These are phyloP conservation scores for Chauna torquata DNA, from an alignment of 2,113 vertebrate species.

Conservation along the genomic window DNA sequence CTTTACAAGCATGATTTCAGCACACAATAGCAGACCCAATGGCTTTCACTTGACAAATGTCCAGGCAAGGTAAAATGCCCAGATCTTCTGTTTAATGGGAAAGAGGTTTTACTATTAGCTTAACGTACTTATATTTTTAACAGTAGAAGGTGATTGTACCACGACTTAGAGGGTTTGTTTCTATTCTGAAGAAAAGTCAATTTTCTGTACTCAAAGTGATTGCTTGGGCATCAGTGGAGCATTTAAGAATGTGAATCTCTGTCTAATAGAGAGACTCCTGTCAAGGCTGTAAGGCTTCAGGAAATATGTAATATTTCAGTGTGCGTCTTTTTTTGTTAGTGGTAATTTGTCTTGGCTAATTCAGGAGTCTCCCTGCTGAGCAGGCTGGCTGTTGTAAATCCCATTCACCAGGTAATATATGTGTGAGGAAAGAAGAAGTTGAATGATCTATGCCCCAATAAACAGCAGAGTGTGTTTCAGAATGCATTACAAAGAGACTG, in stretches of 20 bases:
- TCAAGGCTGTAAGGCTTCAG: background rate
- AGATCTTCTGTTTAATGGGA: background rate
- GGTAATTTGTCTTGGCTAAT: conserved; percentile 2
- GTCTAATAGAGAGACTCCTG: background rate
- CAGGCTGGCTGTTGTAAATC: conserved; percentile 4
- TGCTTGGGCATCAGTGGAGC: background rate
- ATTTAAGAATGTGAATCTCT: background rate
- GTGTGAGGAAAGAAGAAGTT: background rate
- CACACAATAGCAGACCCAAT: background rate
- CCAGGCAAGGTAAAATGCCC: background rate
- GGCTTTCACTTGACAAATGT: background rate
- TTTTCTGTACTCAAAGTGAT: background rate
- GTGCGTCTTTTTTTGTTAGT: background rate
- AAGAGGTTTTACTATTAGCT: background rate
- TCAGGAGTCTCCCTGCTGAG: background rate
- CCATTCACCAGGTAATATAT: background rate
- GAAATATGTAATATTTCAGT: background rate
- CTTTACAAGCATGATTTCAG: background rate
- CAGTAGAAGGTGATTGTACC: background rate
- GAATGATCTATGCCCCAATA: background rate
- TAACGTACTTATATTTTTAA: background rate
- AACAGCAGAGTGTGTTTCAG: background rate
- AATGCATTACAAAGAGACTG: background rate
- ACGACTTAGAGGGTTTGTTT: background rate
- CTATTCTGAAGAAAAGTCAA: background rate